Evolutionary conservation across 2,888 invertebrate species (phyloP).

Genomic region (Plagiodera versicolora): DNA sequence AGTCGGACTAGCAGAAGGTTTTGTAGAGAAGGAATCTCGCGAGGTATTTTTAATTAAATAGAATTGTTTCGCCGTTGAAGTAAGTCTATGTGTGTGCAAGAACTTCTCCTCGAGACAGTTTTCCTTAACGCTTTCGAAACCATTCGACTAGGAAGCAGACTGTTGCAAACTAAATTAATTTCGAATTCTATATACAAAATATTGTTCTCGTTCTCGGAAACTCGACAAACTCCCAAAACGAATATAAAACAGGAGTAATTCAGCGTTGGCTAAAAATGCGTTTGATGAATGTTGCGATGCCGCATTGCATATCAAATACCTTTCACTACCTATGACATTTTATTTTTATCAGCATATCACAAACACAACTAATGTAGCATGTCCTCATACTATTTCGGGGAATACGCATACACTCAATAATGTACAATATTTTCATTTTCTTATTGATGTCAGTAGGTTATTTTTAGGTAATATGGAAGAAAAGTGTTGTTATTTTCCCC

Average conservation of each 20-base stretch:
- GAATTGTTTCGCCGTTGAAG: constrained; percentile 1
- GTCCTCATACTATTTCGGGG: too few relatives aligned
- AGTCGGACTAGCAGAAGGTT: neutral
- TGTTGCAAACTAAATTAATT: neutral
- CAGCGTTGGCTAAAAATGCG: neutral
- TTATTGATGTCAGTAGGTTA: too few relatives aligned
- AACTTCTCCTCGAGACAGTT: neutral
- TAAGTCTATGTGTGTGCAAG: neutral
- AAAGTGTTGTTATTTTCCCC: too few relatives aligned
- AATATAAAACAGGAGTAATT: neutral
- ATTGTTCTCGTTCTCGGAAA: neutral
- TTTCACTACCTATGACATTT: too few relatives aligned
- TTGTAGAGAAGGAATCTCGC: neutral
- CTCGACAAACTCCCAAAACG: neutral
- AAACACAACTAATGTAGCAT: too few relatives aligned
- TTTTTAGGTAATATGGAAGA: too few relatives aligned
- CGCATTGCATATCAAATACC: too few relatives aligned
- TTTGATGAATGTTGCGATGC: too few relatives aligned
- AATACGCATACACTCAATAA: too few relatives aligned
- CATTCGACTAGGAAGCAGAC: neutral
- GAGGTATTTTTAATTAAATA: constrained; percentile 9
- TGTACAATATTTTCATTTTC: too few relatives aligned
- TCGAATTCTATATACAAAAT: neutral
- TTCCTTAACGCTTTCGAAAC: neutral
- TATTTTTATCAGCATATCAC: too few relatives aligned